Conservation (phyloP, 2,113 vertebrate genomes). For the Eulacestoma nigropectus region DNA sequence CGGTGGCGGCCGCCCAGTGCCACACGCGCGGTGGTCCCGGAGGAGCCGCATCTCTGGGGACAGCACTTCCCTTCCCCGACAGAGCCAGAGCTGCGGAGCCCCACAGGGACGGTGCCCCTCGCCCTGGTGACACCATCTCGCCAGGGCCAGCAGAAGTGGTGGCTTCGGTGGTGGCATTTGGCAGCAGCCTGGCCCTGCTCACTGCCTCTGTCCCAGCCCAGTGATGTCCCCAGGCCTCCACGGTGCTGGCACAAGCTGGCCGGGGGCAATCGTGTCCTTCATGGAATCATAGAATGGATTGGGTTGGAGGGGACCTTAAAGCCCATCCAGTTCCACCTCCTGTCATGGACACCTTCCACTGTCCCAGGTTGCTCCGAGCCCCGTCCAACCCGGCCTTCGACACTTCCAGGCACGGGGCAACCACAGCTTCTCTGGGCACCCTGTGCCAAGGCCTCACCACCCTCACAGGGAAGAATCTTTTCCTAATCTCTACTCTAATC, state of each 20-base stretch:
- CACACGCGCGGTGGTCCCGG: rapidly evolving
- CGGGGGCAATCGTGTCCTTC: rapidly evolving
- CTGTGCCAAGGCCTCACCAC: background rate
- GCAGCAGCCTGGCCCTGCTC: background rate
- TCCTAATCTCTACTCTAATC: background rate
- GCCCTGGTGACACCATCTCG: rapidly evolving
- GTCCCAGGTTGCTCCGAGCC: background rate
- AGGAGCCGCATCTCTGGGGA: background rate
- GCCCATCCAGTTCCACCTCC: background rate
- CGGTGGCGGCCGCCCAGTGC: rapidly evolving
- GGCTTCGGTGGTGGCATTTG: background rate
- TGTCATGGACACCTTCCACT: background rate
- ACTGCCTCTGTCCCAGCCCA: background rate
- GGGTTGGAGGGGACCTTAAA: background rate
- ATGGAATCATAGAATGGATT: background rate
- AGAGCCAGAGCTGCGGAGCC: background rate
- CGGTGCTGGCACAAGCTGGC: background rate
- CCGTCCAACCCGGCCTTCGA: rapidly evolving
- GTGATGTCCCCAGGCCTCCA: background rate
- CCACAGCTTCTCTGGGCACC: background rate
- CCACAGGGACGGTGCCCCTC: rapidly evolving
- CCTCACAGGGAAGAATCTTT: background rate
- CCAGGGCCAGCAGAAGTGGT: background rate
- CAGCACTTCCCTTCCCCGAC: background rate
- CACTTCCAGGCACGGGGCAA: background rate